Evolutionary conservation across 1,140 invertebrate genomes (phyloP), one percentile per base, ranked within the genome.

Genomic region (Elymnias hypermnestra): DNA sequence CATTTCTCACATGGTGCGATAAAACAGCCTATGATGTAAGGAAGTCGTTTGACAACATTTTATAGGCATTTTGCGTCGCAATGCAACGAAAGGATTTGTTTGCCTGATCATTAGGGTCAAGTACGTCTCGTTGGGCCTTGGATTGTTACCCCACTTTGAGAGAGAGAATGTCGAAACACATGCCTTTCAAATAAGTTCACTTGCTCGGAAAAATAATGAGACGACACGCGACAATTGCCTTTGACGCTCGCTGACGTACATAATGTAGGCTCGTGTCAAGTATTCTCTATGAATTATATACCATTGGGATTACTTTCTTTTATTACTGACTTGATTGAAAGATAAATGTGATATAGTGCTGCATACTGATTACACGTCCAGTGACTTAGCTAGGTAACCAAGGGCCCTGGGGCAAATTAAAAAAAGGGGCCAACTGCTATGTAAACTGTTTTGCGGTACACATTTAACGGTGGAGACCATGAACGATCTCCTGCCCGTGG

Each of bases 31-130:
- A n/a, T n/a, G n/a, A n/a, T n/a, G n/a, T n/a, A n/a, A n/a, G n/a
- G n/a, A n/a, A n/a, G n/a, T n/a, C n/a, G 21, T 22, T 8, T 8
- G 1, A 8, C 21, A 8, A 22, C 21, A 8, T 22, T 22, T 22
- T 22, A 5, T 5, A 22, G 21, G 21, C 8, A 22, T 6, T 8
- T 2, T 25, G 7, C 1, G 2, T 10, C 2, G 7, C 25, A 10
- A 2, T 39, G 14, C 8, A 28, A 19, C n/a, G 25, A 38, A 38
- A 45, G 33, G 49, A 41, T 43, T 44, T 43, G 54, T 52, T 40
- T 28, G 42, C 43, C 18, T 7, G 42, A 26, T 46, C 42, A 53
- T 53, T 46, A 46, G 50, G 50, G 50, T 53, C 50, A 53, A 53
- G 50, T 46, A 53, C 42, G 29, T 42, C 29, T 40, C 36, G 31